Evolutionary conservation across 2,797 vertebrate genomes (phyloP), one percentile per base, ranked within the genome.

Genomic region (Odontamblyopus lacepedii): DNA sequence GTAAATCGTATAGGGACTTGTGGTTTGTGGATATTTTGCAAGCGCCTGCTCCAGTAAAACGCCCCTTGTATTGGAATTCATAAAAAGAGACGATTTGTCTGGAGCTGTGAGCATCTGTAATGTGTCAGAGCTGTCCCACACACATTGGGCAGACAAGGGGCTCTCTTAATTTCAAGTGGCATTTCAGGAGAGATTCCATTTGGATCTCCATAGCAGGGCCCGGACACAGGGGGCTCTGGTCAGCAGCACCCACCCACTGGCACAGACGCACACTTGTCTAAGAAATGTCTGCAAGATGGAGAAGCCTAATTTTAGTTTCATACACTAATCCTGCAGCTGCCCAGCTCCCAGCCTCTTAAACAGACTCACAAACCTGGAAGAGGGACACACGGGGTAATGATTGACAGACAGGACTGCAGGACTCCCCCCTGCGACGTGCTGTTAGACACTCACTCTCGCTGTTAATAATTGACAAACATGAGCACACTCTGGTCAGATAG

Each of bases 111-210:
- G 67, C 72, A 83, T 83, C 81, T 78, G 12, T 78, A 86, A 73
- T 80, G 82, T 89, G 75, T 81, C 75, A 73, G 75, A 73, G 74
- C 68, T 68, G 70, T 67, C 35, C 70, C 63, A 79, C 65, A 76
- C 75, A 74, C 69, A 73, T 63, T 50, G 64, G 61, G n/a, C 69
- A 83, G 78, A 90, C 85, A 88, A 83, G 82, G 79, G 82, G 69
- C 80, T 86, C 87, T 93, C 89, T 60, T 93, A 87, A 94, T 92
- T 90, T 88, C 77, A 69, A 79, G 74, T 91, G 91, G 88, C 85
- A 90, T 91, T 93, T 91, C 78, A 87, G 86, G 59, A 69, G 70
- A 90, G 85, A 92, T 88, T 91, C 87, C 85, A 77, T 76, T 80
- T 72, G 80, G 81, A 87, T 90, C 90, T 92, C 89, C 84, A 88